Base-by-base conservation (phyloP, 2,888 invertebrate genomes). In the Oscheius sp. region DNA sequence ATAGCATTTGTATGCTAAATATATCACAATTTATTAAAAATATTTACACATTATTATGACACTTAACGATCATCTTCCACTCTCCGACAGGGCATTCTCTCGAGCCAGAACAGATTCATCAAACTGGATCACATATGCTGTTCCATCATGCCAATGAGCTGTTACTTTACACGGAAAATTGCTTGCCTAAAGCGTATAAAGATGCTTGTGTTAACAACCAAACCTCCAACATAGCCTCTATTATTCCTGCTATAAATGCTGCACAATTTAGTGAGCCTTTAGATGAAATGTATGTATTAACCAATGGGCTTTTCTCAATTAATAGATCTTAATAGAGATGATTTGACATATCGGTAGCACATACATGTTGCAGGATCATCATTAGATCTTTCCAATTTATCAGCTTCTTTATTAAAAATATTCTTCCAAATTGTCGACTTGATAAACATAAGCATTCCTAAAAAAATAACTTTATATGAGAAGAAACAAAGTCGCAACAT, bases 121-220 rank as follows among this genome's bases (percentile, higher is more conserved):
- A 69, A 75, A 91, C 89, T 81, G 83, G 69, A 99, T 95, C 94
- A 98, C 96, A 89, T 97, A 99, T 0, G 98, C 97, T 9, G 98
- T 98, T 35, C 81, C 99, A 89, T 98, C 96, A 89, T 99, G 98
- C 96, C 97, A 98, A 89, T 98, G 97, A 0, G 97, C 96, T 0
- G 96, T 94, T 7, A 99, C 98, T 91, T 97, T 97, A 53, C 96
- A 95, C 2, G 96, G 94, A 74, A 87, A 87, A 69, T 87, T 88
- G 69, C 83, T 84, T 7, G 81, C 84, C 97, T 98, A 76, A 93
- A 93, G 18, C 18, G 12, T 12, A 9, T 16, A 16, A 7, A 7
- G 13, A 21, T n/a, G 21, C 43, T 29, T n/a, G 13, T n/a, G 7
- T 9, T 53, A 25, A 9, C 3, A n/a, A 68, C 12, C 72, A 7